Conservation (phyloP, 2,888 invertebrate species). For the Gari tellinella region DNA sequence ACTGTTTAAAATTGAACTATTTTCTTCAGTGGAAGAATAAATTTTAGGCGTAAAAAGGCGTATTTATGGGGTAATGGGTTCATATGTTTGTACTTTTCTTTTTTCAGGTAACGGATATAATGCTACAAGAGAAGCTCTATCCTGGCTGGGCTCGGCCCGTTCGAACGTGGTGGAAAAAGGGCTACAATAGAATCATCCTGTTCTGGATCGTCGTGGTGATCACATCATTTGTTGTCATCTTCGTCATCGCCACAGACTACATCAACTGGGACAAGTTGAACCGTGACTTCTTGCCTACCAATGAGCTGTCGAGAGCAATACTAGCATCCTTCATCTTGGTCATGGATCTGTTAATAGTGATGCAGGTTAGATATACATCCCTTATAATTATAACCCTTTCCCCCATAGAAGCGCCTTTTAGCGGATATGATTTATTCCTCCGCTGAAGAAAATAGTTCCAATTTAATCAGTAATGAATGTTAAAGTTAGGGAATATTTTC, state of each 20-base stretch:
- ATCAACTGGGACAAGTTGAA: conserved; percentile 86
- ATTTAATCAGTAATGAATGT: too few relatives aligned
- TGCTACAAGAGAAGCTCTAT: conserved; percentile 86
- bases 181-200: conserved; percentile 84
- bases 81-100: too few relatives aligned
- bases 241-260: conserved; percentile 85
- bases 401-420: too few relatives aligned
- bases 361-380: conserved; percentile 83
- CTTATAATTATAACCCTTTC: too few relatives aligned
- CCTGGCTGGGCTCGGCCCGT: conserved; percentile 85
- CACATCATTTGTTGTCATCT: conserved; percentile 84
- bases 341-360: conserved; percentile 86
- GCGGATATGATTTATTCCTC: too few relatives aligned
- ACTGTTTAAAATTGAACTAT: too few relatives aligned
- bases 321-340: conserved; percentile 86
- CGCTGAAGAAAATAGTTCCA: too few relatives aligned
- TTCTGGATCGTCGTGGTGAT: conserved; percentile 85
- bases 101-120: conserved; percentile 85
- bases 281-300: conserved; percentile 85
- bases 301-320: conserved; percentile 86
- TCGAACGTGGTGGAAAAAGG: conserved; percentile 83
- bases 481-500: too few relatives aligned
- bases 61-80: too few relatives aligned
- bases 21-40: too few relatives aligned
- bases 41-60: too few relatives aligned